Evolutionary conservation across 2,113 vertebrate species (phyloP).

Genomic region (Oncorhynchus keta): DNA sequence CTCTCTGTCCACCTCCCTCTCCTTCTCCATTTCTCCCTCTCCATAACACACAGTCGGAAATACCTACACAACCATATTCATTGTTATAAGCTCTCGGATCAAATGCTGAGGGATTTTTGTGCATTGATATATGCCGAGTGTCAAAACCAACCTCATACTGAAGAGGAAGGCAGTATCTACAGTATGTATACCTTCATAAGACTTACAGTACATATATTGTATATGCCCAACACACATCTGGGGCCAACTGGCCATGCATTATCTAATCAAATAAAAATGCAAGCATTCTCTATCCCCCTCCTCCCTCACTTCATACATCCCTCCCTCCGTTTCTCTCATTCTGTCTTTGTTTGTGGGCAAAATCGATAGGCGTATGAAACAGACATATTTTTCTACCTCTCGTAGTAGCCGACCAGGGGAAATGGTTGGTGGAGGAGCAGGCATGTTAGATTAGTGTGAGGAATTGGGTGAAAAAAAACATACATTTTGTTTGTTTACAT

Average conservation of each 20-base stretch:
- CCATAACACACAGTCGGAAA: slow-evolving; percentile 33
- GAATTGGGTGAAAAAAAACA: neutral
- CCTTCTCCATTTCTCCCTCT: slow-evolving; percentile 2
- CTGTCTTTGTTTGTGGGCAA: slow-evolving; percentile 64
- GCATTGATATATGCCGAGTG: slow-evolving; percentile 22
- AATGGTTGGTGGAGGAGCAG: neutral
- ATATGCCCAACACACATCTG: slow-evolving; percentile 25
- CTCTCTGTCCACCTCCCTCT: slow-evolving; percentile 1
- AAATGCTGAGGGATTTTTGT: slow-evolving; percentile 29
- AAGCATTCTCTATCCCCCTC: slow-evolving; percentile 46
- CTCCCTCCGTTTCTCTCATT: slow-evolving; percentile 44
- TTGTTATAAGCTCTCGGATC: neutral
- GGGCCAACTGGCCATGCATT: neutral
- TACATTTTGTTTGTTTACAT: neutral
- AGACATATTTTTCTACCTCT: slow-evolving; percentile 60
- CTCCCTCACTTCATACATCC: neutral
- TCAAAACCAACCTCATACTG: slow-evolving; percentile 34
- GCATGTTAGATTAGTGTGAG: neutral
- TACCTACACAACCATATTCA: neutral
- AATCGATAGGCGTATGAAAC: slow-evolving; percentile 72
- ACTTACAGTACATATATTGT: neutral
- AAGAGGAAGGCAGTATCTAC: neutral
- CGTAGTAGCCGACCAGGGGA: slow-evolving; percentile 42
- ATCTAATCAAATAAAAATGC: slow-evolving; percentile 38
- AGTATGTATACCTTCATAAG: slow-evolving; percentile 14